These are phyloP conservation scores for Esox niger DNA, from an alignment of 2,113 vertebrate species.

Conservation along the genomic window DNA sequence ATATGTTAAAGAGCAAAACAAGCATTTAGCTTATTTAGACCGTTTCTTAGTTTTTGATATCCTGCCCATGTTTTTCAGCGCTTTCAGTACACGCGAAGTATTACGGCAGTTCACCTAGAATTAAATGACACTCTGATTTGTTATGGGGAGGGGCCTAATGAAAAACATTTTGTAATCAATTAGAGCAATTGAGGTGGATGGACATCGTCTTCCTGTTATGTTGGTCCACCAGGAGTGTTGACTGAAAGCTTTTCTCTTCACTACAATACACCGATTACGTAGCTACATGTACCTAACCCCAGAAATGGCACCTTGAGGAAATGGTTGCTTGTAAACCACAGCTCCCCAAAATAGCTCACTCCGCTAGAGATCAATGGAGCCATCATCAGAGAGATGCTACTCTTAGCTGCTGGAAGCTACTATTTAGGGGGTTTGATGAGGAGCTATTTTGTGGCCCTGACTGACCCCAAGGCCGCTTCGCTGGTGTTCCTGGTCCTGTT, in stretches of 20 bases:
- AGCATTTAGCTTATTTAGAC: not conserved
- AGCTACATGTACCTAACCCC: slow-evolving; percentile 7
- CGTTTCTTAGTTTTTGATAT: not conserved
- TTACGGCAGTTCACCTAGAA: not conserved
- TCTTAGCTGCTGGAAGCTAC: slow-evolving; percentile 37
- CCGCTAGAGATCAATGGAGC: slow-evolving; percentile 36
- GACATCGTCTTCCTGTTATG: not conserved
- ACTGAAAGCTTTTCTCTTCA: not conserved
- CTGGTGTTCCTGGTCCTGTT: slow-evolving; percentile 10
- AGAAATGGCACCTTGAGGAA: slow-evolving; percentile 45
- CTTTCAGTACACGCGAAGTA: too few relatives aligned
- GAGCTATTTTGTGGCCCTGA: slow-evolving; percentile 48
- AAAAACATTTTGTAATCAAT: not conserved
- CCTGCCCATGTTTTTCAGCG: not conserved
- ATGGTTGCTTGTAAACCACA: slow-evolving; percentile 12
- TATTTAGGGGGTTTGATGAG: slow-evolving; percentile 46
- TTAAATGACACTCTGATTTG: not conserved
- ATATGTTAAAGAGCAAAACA: not conserved
- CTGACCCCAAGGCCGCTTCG: slow-evolving; percentile 35
- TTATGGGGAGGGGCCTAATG: not conserved
- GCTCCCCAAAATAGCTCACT: slow-evolving; percentile 37
- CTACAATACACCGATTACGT: not conserved
- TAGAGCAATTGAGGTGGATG: not conserved
- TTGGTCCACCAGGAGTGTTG: not conserved
- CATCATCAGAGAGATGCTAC: slow-evolving; percentile 46